phyloP scores from a whole-genome alignment of 2,888 invertebrate species.

The Parapristionchus giblindavisi region DNA sequence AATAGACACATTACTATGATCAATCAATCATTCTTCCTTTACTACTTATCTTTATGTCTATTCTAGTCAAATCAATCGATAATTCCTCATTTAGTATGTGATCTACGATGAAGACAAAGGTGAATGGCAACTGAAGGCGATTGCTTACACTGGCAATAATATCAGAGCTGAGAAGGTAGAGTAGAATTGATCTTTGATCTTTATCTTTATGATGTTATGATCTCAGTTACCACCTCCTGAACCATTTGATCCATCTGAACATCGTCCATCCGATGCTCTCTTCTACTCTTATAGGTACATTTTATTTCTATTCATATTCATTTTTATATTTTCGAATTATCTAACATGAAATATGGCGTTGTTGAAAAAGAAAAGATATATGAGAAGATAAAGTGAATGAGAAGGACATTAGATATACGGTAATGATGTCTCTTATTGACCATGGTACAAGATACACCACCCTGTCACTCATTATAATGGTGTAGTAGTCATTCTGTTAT shows the following conservation, averaged over 20 bases:
- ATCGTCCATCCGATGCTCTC: constrained; percentile 26
- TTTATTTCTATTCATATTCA: neutral
- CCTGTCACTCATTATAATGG: no score
- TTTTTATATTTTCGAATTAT: no score
- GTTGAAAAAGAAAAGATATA: no score
- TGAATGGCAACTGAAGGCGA: constrained; percentile 96
- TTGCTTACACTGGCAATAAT: constrained; percentile 98
- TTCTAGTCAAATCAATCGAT: no score
- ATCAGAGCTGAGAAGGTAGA: constrained; percentile 76
- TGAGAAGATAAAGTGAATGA: neutral
- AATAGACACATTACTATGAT: neutral
- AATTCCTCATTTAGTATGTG: constrained; percentile 18
- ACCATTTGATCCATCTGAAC: constrained; percentile 24
- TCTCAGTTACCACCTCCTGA: constrained; percentile 19
- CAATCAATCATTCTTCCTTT: neutral
- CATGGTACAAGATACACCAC: neutral
- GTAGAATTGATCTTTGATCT: neutral
- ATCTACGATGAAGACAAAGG: constrained; percentile 73
- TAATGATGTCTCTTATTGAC: no score
- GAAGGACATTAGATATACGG: no score
- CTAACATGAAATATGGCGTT: no score
- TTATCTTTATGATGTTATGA: neutral
- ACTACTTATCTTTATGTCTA: no score
- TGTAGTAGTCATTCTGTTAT: no score
- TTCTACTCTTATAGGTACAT: constrained; percentile 36